These are phyloP conservation scores for Metalampra italica DNA, from an alignment of 2,888 invertebrate species.

Conservation along the genomic window DNA sequence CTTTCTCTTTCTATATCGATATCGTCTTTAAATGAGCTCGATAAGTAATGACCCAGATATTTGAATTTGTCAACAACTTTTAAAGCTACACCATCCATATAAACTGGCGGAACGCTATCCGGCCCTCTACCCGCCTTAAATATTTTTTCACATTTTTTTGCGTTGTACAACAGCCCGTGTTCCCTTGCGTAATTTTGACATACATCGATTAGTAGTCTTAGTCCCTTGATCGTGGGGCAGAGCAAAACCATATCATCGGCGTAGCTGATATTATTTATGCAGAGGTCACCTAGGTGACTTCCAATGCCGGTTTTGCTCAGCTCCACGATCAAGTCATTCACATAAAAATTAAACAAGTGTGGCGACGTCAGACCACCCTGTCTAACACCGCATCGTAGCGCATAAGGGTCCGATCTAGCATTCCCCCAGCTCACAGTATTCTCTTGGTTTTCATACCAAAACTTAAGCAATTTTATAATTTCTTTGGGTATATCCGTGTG, in stretches of 20 bases:
- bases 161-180: background rate
- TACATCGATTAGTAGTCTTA: background rate
- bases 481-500: background rate
- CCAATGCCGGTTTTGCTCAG: background rate
- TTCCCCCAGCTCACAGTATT: background rate
- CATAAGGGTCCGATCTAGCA: background rate
- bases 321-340: background rate
- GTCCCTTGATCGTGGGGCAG: constrained; percentile 4
- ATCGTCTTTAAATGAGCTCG: too few relatives aligned
- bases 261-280: background rate
- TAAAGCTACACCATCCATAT: too few relatives aligned
- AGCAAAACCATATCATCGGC: background rate
- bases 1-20: too few relatives aligned
- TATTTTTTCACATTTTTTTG: too few relatives aligned
- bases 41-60: too few relatives aligned
- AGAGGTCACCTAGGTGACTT: background rate
- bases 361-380: background rate
- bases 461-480: background rate
- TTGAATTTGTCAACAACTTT: too few relatives aligned
- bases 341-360: background rate
- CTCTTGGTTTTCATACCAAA: background rate
- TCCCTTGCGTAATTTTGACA: background rate
- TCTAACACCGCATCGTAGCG: background rate
- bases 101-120: too few relatives aligned
- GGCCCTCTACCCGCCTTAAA: too few relatives aligned